Evolutionary conservation across 1,140 invertebrate species (phyloP).

Genomic region (Choristoneura fumiferana): DNA sequence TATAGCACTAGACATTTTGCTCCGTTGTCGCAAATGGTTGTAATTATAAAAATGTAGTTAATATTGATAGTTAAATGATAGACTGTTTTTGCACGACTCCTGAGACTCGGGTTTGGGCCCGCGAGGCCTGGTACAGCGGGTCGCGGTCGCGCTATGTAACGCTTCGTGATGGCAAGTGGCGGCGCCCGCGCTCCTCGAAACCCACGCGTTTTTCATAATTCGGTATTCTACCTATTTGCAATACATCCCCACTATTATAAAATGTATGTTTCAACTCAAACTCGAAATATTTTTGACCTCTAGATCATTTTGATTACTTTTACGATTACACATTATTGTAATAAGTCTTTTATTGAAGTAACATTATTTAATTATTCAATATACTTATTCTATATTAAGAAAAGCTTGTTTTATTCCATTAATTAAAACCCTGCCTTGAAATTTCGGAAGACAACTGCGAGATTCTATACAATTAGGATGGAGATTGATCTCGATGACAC

Average conservation of each 20-base stretch:
- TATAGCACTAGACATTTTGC: conserved; percentile 70
- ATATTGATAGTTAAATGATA: conserved; percentile 68
- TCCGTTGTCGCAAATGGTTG: conserved; percentile 73
- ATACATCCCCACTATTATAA: conserved; percentile 46
- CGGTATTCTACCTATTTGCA: conserved; percentile 49
- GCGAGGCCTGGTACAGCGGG: too few relatives aligned
- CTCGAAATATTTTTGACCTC: conserved; percentile 71
- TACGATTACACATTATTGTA: conserved; percentile 61
- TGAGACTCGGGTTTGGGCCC: conserved; percentile 20
- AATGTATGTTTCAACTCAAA: conserved; percentile 63
- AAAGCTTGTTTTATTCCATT: conserved; percentile 57
- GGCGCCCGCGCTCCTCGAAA: conserved; percentile 35
- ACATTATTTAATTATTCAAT: conserved; percentile 78
- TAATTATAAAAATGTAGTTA: conserved; percentile 66
- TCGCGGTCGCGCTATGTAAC: conserved; percentile 35
- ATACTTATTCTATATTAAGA: conserved; percentile 78
- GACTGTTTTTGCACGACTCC: conserved; percentile 70
- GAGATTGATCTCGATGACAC: too few relatives aligned
- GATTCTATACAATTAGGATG: too few relatives aligned
- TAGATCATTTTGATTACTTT: conserved; percentile 75
- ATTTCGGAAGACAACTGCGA: too few relatives aligned
- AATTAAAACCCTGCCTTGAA: background rate
- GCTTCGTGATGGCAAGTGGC: conserved; percentile 61
- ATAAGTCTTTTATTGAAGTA: conserved; percentile 76
- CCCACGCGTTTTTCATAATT: conserved; percentile 37